phyloP scores from a whole-genome alignment of 2,113 vertebrate genomes.

The Apeltes quadracus region DNA sequence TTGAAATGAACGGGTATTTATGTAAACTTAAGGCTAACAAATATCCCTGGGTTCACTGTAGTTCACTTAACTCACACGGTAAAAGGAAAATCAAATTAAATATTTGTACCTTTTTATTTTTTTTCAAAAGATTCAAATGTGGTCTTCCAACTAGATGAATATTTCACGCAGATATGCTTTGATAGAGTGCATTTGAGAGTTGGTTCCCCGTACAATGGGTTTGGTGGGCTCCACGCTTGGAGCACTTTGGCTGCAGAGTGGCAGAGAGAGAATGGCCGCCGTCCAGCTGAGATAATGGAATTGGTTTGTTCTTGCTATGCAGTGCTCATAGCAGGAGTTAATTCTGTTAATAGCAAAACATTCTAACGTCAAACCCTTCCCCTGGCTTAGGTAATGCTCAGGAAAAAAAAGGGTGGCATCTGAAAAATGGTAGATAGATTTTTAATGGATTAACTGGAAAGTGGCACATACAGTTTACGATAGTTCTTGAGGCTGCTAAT shows the following conservation, averaged over 20 bases:
- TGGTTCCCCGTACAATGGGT: slow-evolving; percentile 67
- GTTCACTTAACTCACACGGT: slow-evolving; percentile 43
- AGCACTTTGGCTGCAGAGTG: slow-evolving; percentile 75
- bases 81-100: slow-evolving; percentile 63
- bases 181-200: slow-evolving; percentile 76
- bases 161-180: slow-evolving; percentile 78
- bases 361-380: slow-evolving; percentile 68
- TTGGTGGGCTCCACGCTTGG: slow-evolving; percentile 61
- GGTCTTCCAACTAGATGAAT: slow-evolving; percentile 75
- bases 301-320: slow-evolving; percentile 83
- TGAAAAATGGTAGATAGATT: slow-evolving; percentile 72
- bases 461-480: slow-evolving; percentile 72
- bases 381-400: slow-evolving; percentile 50
- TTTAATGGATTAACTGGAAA: slow-evolving; percentile 81
- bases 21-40: slow-evolving; percentile 57
- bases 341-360: slow-evolving; percentile 83
- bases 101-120: slow-evolving; percentile 61
- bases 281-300: slow-evolving; percentile 86
- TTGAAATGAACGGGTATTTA: slow-evolving; percentile 28
- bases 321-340: slow-evolving; percentile 81
- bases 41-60: slow-evolving; percentile 48
- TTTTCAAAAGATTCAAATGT: slow-evolving; percentile 70
- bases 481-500: slow-evolving; percentile 78
- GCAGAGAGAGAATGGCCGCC: slow-evolving; percentile 70
- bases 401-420: slow-evolving; percentile 55